Evolutionary conservation across 1,140 invertebrate genomes (phyloP).

Genomic region (Mya arenaria): DNA sequence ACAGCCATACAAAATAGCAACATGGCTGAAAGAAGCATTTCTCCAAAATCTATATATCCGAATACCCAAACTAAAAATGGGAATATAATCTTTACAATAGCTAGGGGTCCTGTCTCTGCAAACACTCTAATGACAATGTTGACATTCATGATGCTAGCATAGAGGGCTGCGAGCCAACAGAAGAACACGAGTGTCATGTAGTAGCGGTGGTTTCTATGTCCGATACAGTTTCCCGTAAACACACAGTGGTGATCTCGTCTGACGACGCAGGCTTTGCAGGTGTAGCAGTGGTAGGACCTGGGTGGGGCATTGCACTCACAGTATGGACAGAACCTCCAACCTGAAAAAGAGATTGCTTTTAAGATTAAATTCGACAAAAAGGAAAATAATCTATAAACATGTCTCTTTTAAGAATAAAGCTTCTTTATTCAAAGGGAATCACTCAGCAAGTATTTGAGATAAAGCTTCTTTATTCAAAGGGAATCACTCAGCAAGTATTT

Average conservation of each 20-base stretch:
- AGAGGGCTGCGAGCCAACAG: slow-evolving; percentile 80
- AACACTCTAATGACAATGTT: slow-evolving; percentile 37
- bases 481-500: too few relatives aligned
- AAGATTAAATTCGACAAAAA: not conserved
- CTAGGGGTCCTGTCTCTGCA: slow-evolving; percentile 5
- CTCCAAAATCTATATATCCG: slow-evolving; percentile 53
- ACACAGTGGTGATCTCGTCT: slow-evolving; percentile 97
- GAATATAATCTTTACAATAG: slow-evolving; percentile 70
- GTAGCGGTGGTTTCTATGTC: slow-evolving; percentile 93
- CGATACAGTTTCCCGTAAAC: slow-evolving; percentile 94
- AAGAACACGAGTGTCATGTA: slow-evolving; percentile 92
- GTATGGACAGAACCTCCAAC: slow-evolving; percentile 71
- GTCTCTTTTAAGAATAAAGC: not conserved
- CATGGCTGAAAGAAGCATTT: slow-evolving; percentile 67
- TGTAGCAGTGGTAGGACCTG: slow-evolving; percentile 84
- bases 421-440: too few relatives aligned
- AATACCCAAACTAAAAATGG: slow-evolving; percentile 74
- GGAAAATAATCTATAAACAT: not conserved
- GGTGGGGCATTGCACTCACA: slow-evolving; percentile 75
- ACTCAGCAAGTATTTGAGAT: too few relatives aligned
- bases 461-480: too few relatives aligned
- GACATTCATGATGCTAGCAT: slow-evolving; percentile 71
- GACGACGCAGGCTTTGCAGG: slow-evolving; percentile 91
- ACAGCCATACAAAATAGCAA: slow-evolving; percentile 67
- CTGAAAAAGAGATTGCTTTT: slow-evolving; percentile 35